Conservation (phyloP, 2,797 vertebrate genomes). For the Enteromius argenteus region DNA sequence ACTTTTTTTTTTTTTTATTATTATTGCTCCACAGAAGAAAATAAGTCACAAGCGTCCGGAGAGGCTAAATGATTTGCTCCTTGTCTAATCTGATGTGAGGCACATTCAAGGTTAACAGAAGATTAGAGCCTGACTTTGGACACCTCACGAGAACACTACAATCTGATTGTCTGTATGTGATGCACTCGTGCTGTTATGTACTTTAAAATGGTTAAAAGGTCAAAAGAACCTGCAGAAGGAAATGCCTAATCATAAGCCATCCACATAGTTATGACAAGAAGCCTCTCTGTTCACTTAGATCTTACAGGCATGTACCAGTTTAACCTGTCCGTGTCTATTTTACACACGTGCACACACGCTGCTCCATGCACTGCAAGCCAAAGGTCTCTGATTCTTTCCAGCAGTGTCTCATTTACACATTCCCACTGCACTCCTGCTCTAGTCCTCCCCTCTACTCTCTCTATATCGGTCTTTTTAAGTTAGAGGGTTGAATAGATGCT, state of each 20-base stretch:
- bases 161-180: background rate
- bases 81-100: slow-evolving; percentile 27
- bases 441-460: background rate
- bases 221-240: background rate
- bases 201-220: background rate
- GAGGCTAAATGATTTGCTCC: background rate
- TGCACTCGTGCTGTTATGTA: background rate
- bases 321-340: background rate
- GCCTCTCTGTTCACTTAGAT: background rate
- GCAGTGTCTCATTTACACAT: background rate
- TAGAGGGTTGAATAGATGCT: background rate
- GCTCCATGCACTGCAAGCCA: background rate
- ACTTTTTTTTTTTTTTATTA: background rate
- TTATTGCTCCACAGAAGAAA: background rate
- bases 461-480: background rate
- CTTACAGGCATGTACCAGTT: slow-evolving; percentile 2
- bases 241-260: background rate
- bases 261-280: background rate
- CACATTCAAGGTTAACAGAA: slow-evolving; percentile 42
- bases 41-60: background rate
- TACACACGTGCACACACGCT: background rate
- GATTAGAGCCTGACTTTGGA: slow-evolving; percentile 50
- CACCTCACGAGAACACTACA: slow-evolving; percentile 13
- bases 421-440: background rate
- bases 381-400: background rate